These are phyloP conservation scores for Carlito syrichta DNA, from an alignment of 2,113 vertebrate species.

Conservation along the genomic window DNA sequence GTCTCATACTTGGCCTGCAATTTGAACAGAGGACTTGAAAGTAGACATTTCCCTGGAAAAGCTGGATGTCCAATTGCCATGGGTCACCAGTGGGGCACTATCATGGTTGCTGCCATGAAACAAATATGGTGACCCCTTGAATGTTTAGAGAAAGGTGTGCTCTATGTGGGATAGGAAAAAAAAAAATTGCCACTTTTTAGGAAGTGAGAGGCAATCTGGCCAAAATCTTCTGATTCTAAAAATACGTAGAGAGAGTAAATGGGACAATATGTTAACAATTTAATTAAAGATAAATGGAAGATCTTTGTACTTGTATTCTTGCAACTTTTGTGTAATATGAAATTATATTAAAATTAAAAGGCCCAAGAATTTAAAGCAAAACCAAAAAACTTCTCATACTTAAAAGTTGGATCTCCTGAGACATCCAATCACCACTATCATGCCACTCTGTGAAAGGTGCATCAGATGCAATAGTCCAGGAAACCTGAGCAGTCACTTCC, in stretches of 20 bases:
- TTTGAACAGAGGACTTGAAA: not conserved
- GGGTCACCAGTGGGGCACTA: not conserved
- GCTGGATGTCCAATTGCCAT: not conserved
- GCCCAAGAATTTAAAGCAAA: not conserved
- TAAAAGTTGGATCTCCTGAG: not conserved
- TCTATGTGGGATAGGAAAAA: not conserved
- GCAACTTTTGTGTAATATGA: not conserved
- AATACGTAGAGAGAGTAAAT: not conserved
- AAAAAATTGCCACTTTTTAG: not conserved
- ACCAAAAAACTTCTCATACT: not conserved
- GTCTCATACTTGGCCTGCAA: not conserved
- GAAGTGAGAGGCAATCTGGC: not conserved
- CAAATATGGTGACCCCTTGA: not conserved
- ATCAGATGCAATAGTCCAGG: not conserved
- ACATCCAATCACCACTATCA: not conserved
- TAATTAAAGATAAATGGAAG: not conserved
- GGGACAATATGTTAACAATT: not conserved
- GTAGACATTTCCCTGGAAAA: not conserved
- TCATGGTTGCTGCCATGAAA: not conserved
- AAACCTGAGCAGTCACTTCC: not conserved
- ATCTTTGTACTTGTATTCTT: not conserved
- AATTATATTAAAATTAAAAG: conserved; percentile 11
- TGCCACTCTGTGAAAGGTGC: not conserved
- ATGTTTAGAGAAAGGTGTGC: not conserved
- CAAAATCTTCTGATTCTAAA: conserved; percentile 3